Evolutionary conservation across 2,888 invertebrate species (phyloP), one percentile per base, ranked within the genome.

Genomic region (Campopleginae sp.): DNA sequence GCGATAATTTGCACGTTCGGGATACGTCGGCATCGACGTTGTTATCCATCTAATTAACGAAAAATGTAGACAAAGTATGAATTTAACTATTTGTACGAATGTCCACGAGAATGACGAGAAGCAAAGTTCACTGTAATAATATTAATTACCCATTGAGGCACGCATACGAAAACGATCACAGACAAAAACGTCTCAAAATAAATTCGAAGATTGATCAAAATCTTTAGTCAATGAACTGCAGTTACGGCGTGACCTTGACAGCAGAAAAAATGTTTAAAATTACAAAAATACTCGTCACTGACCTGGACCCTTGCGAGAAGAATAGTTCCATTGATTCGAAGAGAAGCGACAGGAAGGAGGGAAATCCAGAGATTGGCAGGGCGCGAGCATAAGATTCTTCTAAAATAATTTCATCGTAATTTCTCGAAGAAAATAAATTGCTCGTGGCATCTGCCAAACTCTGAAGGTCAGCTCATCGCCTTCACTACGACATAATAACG

Each of bases 391-490:
- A 54, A 58, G 1, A 51, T 63, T 8, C 48, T n/a, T 78, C 38
- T 19, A 77, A 66, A 48, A 66, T 77, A 61, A 77, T 66, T 77
- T 66, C 54, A 51, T 54, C 71, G 51, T 48, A 58, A 68, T 71
- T 48, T 58, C 65, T 27, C 61, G 48, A 38, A n/a, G 70, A 75
- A 58, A 17, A 80, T 19, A 58, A 23, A 70, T 71, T 78, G 75
- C 79, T 82, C 78, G 77, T 81, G 46, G 74, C 54, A 75, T 75
- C 79, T 82, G 74, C 70, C 74, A 79, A 82, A 85, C 70, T 82
- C 31, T 38, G 71, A 79, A 74, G 66, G 68, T 79, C 82, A 48
- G 23, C 48, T 12, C 66, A n/a, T 44, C 42, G 51, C 65, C 72
- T 63, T 70, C 23, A 31, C 75, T n/a, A 48, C 33, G 65, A 48